Conservation (phyloP, 2,797 vertebrate genomes). For the Sebastes diaconus region DNA sequence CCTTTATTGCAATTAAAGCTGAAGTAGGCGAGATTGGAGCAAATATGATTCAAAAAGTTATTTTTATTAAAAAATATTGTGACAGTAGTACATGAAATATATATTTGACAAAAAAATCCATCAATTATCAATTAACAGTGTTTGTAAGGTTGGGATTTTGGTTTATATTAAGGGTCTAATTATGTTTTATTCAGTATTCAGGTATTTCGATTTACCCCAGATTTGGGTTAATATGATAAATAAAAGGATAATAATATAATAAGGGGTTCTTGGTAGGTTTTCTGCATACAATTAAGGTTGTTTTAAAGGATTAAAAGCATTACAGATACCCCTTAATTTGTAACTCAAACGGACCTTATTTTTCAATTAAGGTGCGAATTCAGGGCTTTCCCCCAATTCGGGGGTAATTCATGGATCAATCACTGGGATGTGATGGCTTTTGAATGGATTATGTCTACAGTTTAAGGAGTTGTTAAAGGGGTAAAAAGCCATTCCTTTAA, state of each 20-base stretch:
- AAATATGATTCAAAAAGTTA: too few species aligned
- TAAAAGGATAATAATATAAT: not conserved
- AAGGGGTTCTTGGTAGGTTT: not conserved
- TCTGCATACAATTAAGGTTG: not conserved
- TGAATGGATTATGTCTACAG: not conserved
- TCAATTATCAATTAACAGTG: too few species aligned
- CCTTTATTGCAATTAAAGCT: not conserved
- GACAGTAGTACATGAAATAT: too few species aligned
- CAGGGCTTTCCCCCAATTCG: rapidly evolving
- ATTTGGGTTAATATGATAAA: not conserved
- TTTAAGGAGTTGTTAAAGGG: not conserved
- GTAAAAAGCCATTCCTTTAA: not conserved
- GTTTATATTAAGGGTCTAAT: too few species aligned
- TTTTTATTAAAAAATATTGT: too few species aligned
- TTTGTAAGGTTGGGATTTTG: too few species aligned
- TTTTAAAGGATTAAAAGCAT: not conserved
- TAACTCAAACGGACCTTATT: too few species aligned
- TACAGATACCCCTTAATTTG: not conserved
- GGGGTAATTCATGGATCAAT: not conserved
- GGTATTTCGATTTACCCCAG: not conserved
- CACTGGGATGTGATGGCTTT: not conserved
- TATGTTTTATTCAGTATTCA: not conserved
- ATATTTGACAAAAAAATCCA: too few species aligned
- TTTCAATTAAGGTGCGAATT: too few species aligned
- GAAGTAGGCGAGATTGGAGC: too few species aligned